These are phyloP conservation scores for Phataginus tricuspis DNA, from an alignment of 2,797 vertebrate species.

Conservation along the genomic window DNA sequence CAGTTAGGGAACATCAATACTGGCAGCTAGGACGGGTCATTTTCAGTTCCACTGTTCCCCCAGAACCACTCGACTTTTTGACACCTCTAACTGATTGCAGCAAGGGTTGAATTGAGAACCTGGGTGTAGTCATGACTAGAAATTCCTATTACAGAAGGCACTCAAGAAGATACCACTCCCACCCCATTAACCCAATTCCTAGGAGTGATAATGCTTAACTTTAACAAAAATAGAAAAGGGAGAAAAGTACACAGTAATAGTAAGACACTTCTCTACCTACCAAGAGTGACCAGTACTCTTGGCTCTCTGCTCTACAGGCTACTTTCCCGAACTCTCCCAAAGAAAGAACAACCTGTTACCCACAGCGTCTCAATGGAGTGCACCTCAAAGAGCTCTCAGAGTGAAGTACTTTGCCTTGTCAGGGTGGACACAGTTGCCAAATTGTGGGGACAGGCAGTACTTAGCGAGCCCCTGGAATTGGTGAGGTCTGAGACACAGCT, in stretches of 20 bases:
- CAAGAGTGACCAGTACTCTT: neutral
- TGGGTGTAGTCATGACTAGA: neutral
- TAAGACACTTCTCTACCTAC: neutral
- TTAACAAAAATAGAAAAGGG: neutral
- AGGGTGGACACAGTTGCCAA: neutral
- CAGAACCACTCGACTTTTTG: neutral
- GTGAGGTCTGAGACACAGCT: neutral
- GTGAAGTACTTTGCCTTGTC: neutral
- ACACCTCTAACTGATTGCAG: neutral
- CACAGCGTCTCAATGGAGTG: neutral
- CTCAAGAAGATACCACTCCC: neutral
- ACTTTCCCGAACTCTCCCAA: neutral
- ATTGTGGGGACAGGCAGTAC: neutral
- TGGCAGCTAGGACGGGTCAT: neutral
- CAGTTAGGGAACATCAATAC: neutral
- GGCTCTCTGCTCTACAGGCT: neutral
- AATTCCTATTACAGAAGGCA: neutral
- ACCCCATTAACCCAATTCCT: neutral
- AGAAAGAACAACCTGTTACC: neutral
- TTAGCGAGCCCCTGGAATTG: neutral
- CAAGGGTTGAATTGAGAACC: neutral
- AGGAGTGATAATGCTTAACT: neutral
- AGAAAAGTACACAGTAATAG: neutral
- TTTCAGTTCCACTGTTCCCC: slow-evolving; percentile 29
- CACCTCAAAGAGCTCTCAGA: neutral